Conservation (phyloP, 2,888 invertebrate species). For the Pyralis farinalis region DNA sequence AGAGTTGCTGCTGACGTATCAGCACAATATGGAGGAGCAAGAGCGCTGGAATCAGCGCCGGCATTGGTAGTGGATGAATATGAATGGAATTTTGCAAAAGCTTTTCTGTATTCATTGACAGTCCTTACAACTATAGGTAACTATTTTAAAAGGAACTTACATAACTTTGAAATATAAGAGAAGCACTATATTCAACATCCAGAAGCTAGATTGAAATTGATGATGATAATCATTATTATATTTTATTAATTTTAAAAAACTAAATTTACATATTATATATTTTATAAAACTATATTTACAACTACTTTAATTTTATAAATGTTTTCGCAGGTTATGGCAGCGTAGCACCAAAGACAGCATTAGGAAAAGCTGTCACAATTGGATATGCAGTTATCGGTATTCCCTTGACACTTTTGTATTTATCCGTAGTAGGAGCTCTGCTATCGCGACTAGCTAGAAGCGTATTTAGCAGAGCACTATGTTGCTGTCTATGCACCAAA, state of each 20-base stretch:
- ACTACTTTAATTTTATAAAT: neutral
- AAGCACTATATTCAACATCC: no score
- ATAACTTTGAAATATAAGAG: no score
- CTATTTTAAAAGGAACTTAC: constrained; percentile 1
- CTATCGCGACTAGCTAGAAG: constrained; percentile 90
- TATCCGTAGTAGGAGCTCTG: constrained; percentile 93
- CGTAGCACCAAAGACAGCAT: constrained; percentile 93
- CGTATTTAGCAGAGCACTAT: constrained; percentile 89
- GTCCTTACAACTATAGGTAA: constrained; percentile 95
- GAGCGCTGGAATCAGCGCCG: constrained; percentile 67
- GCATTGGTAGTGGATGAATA: constrained; percentile 78
- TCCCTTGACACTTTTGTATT: constrained; percentile 92
- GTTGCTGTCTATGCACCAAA: constrained; percentile 93
- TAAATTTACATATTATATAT: no score
- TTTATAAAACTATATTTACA: neutral
- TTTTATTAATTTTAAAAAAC: no score
- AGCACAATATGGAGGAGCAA: constrained; percentile 71
- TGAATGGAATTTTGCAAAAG: constrained; percentile 94
- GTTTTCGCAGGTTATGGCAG: constrained; percentile 92
- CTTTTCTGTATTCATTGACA: constrained; percentile 96
- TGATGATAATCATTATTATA: no score
- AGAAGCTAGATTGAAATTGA: no score
- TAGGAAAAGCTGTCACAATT: constrained; percentile 95
- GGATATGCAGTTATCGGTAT: constrained; percentile 93
- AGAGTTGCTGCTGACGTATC: constrained; percentile 88